These are phyloP conservation scores for Lampris incognitus DNA, from an alignment of 2,113 vertebrate species.

Conservation along the genomic window DNA sequence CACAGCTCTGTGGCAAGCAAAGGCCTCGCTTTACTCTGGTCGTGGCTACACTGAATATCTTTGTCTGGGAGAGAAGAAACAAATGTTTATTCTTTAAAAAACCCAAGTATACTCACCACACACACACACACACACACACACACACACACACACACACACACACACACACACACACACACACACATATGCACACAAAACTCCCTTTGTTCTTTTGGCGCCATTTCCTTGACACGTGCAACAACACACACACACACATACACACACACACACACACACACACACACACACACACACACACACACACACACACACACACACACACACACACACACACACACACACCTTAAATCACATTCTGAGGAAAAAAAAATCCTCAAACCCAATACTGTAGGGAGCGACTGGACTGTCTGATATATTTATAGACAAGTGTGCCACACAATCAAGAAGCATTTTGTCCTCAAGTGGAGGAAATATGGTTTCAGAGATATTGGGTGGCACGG, in stretches of 20 bases:
- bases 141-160: not conserved
- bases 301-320: conserved; percentile 54
- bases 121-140: not conserved
- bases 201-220: too few relatives aligned
- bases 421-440: conserved; percentile 79
- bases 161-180: not conserved
- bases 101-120: not conserved
- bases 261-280: not conserved
- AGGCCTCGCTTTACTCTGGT: conserved; percentile 9
- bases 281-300: conserved; percentile 44
- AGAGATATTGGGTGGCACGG: conserved; percentile 73
- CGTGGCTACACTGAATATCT: conserved; percentile 7
- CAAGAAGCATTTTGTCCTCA: conserved; percentile 80
- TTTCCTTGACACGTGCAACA: not conserved
- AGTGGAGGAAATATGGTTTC: conserved; percentile 80
- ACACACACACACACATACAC: not conserved
- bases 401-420: conserved; percentile 81
- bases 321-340: conserved; percentile 62
- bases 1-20: not conserved
- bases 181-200: not conserved
- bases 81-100: conserved; percentile 38
- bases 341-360: conserved; percentile 44
- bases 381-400: conserved; percentile 69
- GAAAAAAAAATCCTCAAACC: conserved; percentile 66
- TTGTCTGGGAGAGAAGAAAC: conserved; percentile 20